These are phyloP conservation scores for Centrocercus urophasianus DNA, from an alignment of 2,113 vertebrate species.

Conservation along the genomic window DNA sequence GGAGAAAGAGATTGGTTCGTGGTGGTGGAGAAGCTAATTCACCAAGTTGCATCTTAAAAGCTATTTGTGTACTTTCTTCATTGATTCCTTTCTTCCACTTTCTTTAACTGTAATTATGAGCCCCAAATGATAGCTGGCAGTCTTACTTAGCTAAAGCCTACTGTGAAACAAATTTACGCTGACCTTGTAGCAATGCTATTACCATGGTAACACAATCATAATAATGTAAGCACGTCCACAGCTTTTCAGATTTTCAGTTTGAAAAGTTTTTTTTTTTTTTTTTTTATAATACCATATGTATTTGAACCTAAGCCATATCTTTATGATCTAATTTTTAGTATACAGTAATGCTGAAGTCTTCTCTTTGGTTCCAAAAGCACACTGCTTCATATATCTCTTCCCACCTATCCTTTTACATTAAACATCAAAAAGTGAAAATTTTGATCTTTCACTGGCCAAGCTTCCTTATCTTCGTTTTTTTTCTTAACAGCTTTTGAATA, in stretches of 20 bases:
- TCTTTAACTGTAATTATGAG: neutral
- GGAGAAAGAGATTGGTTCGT: neutral
- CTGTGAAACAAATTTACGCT: neutral
- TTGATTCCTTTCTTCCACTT: neutral
- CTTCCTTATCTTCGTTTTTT: neutral
- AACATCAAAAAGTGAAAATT: neutral
- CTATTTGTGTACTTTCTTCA: neutral
- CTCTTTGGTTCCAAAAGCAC: neutral
- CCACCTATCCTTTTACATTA: neutral
- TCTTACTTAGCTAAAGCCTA: neutral
- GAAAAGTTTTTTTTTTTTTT: neutral
- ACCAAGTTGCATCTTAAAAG: neutral
- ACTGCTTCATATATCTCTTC: neutral
- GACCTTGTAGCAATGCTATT: neutral
- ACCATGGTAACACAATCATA: fast-evolving
- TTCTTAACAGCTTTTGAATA: neutral
- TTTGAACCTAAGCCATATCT: neutral
- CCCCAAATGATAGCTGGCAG: neutral
- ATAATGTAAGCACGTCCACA: neutral
- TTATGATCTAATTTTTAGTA: neutral
- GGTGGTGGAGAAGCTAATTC: neutral
- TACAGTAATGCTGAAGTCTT: neutral
- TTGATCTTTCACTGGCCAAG: neutral
- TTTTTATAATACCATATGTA: neutral
- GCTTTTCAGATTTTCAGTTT: neutral